Evolutionary conservation across 1,140 invertebrate species (phyloP).

Genomic region (Cryptotermes secundus): DNA sequence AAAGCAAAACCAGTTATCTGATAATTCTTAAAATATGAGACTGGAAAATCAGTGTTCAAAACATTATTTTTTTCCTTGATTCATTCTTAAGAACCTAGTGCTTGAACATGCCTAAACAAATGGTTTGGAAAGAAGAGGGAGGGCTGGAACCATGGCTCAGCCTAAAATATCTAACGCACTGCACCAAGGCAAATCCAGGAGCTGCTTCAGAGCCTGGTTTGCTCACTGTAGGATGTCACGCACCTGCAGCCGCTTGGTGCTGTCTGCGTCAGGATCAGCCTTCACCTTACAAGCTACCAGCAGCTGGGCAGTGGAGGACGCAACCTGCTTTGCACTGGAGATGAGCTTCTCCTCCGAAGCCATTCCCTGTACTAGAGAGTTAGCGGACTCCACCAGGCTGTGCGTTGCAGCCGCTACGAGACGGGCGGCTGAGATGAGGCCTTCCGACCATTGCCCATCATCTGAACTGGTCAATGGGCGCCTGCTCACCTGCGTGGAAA

Average conservation of each 20-base stretch:
- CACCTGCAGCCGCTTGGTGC: slow-evolving; percentile 82
- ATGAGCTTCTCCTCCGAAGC: slow-evolving; percentile 95
- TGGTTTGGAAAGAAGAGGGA: too few species aligned
- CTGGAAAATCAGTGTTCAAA: too few species aligned
- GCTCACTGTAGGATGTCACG: too few species aligned
- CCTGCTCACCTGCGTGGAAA: slow-evolving; percentile 66
- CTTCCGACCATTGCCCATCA: slow-evolving; percentile 99
- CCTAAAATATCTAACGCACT: too few species aligned
- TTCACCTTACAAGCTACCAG: slow-evolving; percentile 98
- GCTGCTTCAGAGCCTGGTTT: too few species aligned
- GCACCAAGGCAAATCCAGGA: too few species aligned
- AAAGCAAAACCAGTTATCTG: too few species aligned
- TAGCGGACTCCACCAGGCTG: slow-evolving; percentile 95
- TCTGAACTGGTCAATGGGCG: slow-evolving; percentile 80
- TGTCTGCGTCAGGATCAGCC: slow-evolving; percentile 91
- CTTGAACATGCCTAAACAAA: too few species aligned
- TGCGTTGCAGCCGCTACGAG: slow-evolving; percentile 96
- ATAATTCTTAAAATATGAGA: too few species aligned
- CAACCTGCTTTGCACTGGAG: slow-evolving; percentile 95
- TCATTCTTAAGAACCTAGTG: too few species aligned
- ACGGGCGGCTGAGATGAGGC: slow-evolving; percentile 92
- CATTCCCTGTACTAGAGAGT: slow-evolving; percentile 92
- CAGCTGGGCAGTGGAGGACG: slow-evolving; percentile 94
- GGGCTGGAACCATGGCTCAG: too few species aligned
- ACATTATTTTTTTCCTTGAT: too few species aligned